Evolutionary conservation across 2,797 vertebrate genomes (phyloP).

Genomic region (Galaxias olidus): DNA sequence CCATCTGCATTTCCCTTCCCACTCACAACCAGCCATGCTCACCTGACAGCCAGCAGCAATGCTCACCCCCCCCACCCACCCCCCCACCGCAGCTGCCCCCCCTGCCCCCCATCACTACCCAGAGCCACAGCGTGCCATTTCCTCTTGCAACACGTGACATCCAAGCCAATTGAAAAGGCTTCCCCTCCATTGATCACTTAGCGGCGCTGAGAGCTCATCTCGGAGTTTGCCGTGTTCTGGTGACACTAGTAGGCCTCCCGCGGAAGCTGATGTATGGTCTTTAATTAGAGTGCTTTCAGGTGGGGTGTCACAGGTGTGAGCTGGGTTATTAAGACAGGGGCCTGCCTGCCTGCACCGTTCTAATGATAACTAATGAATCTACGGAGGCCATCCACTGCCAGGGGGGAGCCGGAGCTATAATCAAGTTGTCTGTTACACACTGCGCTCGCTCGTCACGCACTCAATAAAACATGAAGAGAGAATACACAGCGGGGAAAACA

Average conservation of each 20-base stretch:
- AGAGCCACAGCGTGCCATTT: conserved; percentile 8
- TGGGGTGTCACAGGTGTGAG: conserved; percentile 42
- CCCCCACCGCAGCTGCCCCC: too few relatives aligned
- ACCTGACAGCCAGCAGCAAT: conserved; percentile 39
- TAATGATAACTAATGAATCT: conserved; percentile 51
- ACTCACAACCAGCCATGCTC: conserved; percentile 45
- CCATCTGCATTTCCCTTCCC: conserved; percentile 47
- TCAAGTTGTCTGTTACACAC: conserved; percentile 19
- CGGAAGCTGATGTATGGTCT: conserved; percentile 49
- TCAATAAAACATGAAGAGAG: neutral
- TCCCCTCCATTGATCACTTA: conserved; percentile 25
- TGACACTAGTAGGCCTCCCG: conserved; percentile 46
- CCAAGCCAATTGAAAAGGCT: conserved; percentile 34
- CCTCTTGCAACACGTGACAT: conserved; percentile 16
- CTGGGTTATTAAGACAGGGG: conserved; percentile 46
- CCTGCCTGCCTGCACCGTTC: conserved; percentile 18
- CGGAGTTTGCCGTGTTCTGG: neutral
- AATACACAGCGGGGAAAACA: too few relatives aligned
- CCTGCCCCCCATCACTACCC: too few relatives aligned
- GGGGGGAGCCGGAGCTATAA: conserved; percentile 35
- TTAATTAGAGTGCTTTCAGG: conserved; percentile 59
- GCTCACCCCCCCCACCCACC: conserved; percentile 35
- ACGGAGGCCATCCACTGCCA: conserved; percentile 20
- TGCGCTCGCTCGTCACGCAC: neutral
- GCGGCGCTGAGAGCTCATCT: conserved; percentile 14